Conservation (phyloP, 2,888 invertebrate genomes). For the Oxytorus armatus region DNA sequence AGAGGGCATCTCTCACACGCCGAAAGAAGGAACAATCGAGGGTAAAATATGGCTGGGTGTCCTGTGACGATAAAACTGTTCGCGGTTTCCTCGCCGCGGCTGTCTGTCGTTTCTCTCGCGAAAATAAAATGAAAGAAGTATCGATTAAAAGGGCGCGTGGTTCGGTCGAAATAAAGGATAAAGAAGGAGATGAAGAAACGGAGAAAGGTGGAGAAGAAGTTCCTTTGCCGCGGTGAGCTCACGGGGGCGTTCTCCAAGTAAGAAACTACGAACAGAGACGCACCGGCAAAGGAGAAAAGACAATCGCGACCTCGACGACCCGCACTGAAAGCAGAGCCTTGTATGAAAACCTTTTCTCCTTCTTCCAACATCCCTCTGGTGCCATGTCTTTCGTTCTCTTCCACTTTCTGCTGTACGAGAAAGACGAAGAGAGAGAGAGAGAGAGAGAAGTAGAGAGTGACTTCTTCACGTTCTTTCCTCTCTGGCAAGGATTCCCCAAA, state of each 20-base stretch:
- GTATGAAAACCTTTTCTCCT: conserved; percentile 74
- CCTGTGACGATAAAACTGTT: conserved; percentile 77
- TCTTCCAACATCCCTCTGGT: conserved; percentile 56
- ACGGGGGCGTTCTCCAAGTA: conserved; percentile 30
- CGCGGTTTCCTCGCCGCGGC: conserved; percentile 71
- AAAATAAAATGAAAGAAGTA: conserved; percentile 64
- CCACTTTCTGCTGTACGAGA: neutral
- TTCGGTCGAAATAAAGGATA: conserved; percentile 24
- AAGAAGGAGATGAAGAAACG: conserved; percentile 57
- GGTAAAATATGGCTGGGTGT: conserved; percentile 74
- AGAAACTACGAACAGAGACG: conserved; percentile 19
- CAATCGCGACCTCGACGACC: conserved; percentile 81
- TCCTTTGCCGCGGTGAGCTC: conserved; percentile 25
- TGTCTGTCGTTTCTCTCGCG: conserved; percentile 63
- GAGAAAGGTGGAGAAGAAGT: conserved; percentile 23
- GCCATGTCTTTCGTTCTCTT: conserved; percentile 49
- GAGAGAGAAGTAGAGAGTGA: conserved; percentile 13
- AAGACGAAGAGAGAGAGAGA: conserved; percentile 19
- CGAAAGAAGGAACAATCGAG: conserved; percentile 74
- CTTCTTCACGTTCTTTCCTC: conserved; percentile 28
- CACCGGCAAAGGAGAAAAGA: conserved; percentile 62
- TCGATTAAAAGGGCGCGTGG: conserved; percentile 71
- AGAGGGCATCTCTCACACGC: conserved; percentile 25
- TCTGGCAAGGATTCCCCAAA: conserved; percentile 24
- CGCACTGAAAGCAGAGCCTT: conserved; percentile 81